Evolutionary conservation across 2,797 vertebrate genomes (phyloP).

Genomic region (Alcedo quadribrachys): DNA sequence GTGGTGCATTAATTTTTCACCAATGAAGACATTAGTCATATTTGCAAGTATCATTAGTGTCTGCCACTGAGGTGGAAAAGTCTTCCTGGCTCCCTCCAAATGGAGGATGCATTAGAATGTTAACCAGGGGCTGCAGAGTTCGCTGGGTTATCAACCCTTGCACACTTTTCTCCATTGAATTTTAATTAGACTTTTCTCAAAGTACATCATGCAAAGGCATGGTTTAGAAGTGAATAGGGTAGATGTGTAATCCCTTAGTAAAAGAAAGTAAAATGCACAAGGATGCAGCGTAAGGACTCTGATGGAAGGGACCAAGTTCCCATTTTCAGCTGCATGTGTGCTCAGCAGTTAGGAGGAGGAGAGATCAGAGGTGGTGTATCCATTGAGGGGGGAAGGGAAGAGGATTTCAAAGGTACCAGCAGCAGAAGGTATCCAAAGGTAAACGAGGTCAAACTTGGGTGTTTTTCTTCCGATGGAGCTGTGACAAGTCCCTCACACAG

Average conservation of each 20-base stretch:
- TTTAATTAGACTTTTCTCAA: conserved; percentile 74
- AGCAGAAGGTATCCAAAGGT: background rate
- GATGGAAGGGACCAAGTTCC: conserved; percentile 43
- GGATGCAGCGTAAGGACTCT: conserved; percentile 45
- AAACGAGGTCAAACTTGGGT: background rate
- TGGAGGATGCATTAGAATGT: conserved; percentile 78
- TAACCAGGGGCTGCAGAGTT: conserved; percentile 72
- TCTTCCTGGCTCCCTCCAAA: conserved; percentile 75
- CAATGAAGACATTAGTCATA: conserved; percentile 93
- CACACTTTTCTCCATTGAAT: conserved; percentile 70
- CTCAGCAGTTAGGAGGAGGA: conserved; percentile 44
- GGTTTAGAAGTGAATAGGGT: conserved; percentile 59
- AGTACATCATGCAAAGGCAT: conserved; percentile 68
- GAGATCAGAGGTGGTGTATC: background rate
- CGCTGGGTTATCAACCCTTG: conserved; percentile 72
- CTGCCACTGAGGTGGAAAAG: conserved; percentile 80
- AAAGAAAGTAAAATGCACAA: conserved; percentile 69
- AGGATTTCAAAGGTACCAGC: conserved; percentile 7
- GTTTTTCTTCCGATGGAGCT: background rate
- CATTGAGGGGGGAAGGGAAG: background rate
- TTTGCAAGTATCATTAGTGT: conserved; percentile 86
- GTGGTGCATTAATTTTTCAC: conserved; percentile 90
- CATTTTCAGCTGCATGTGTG: conserved; percentile 37
- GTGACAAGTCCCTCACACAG: background rate
- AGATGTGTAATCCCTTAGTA: conserved; percentile 66